These are phyloP conservation scores for Blastobasis adustella DNA, from an alignment of 2,888 invertebrate species.

Conservation along the genomic window DNA sequence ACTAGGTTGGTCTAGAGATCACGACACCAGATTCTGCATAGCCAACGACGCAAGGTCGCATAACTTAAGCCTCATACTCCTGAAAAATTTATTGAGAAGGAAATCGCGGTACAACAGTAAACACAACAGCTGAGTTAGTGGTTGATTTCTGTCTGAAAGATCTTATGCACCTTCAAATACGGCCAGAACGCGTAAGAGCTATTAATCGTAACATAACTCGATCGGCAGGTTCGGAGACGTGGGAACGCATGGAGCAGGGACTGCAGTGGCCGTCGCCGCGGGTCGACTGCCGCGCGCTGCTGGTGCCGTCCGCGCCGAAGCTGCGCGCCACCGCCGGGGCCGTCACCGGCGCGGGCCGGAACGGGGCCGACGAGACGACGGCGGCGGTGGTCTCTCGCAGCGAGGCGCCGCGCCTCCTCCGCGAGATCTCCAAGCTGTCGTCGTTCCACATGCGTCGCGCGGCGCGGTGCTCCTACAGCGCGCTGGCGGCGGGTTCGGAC, in stretches of 20 bases:
- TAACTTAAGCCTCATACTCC: too few relatives aligned
- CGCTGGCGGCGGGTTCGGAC: constrained; percentile 74
- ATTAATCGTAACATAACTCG: not conserved
- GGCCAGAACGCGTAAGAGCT: not conserved
- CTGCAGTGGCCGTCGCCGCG: constrained; percentile 79
- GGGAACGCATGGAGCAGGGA: constrained; percentile 82
- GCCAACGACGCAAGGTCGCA: too few relatives aligned
- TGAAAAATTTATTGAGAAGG: too few relatives aligned
- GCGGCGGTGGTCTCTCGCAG: constrained; percentile 16
- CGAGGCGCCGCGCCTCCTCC: constrained; percentile 58
- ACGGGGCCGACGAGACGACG: constrained; percentile 20
- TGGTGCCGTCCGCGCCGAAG: constrained; percentile 64
- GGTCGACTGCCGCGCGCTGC: constrained; percentile 80
- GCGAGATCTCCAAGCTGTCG: constrained; percentile 82
- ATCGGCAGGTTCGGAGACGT: constrained; percentile 78
- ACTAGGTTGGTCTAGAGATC: too few relatives aligned
- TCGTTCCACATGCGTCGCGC: constrained; percentile 80
- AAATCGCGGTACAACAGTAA: too few relatives aligned
- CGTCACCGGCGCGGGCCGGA: constrained; percentile 36
- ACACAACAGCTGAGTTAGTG: too few relatives aligned
- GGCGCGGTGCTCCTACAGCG: constrained; percentile 82
- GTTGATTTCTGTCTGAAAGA: too few relatives aligned
- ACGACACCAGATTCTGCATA: too few relatives aligned
- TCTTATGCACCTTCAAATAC: too few relatives aligned
- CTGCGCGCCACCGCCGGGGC: constrained; percentile 41